A percentile compares a stretch with the other conserved stretches of the same genome.
Evolutionary conservation across 2,113 vertebrate genomes (phyloP).

Genomic region (rabbit (Oryctolagus cuniculus)): mOryCun1.1 NC_091435.1:7487501-7488000

Average conservation of each 20-base stretch:
- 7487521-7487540: too few species aligned
- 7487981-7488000: not conserved
- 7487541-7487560: too few species aligned
- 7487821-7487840: not conserved
- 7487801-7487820: not conserved
- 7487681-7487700: too few species aligned
- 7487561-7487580: too few species aligned
- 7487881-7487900: not conserved
- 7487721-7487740: too few species aligned
- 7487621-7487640: not conserved
- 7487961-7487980: slow-evolving; percentile 1
- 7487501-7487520: too few species aligned
- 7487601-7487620: too few species aligned
- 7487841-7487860: not conserved
- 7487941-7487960: not conserved
- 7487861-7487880: not conserved
- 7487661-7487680: too few species aligned
- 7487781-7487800: not conserved
- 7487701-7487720: too few species aligned
- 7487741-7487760: accelerated
- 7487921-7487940: not conserved
- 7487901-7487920: not conserved
- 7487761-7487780: not conserved
- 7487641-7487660: not conserved
- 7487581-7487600: too few species aligned